A percentile compares a stretch with the other conserved stretches of the same genome.
Evolutionary conservation across 2,888 invertebrate genomes (phyloP).

Genomic region (Mimas tiliae): DNA sequence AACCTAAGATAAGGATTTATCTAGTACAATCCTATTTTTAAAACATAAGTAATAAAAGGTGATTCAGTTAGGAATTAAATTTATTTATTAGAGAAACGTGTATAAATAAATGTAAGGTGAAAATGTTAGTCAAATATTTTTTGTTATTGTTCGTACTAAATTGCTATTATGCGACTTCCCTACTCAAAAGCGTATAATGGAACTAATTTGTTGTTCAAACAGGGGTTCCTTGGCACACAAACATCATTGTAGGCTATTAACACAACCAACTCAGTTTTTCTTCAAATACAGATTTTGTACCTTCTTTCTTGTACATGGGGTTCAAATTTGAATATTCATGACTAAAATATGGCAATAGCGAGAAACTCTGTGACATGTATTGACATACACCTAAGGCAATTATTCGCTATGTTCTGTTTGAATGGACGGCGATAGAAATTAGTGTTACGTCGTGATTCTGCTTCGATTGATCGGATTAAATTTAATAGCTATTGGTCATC

Average conservation of each 20-base stretch:
- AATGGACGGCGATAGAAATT: slow-evolving; percentile 19
- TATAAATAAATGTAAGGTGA: not conserved
- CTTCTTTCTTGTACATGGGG: slow-evolving; percentile 33
- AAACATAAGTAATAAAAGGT: not conserved
- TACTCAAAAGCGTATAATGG: slow-evolving; percentile 79
- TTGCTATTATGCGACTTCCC: slow-evolving; percentile 63
- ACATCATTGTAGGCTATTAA: slow-evolving; percentile 61
- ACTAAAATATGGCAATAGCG: slow-evolving; percentile 27
- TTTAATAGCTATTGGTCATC: slow-evolving; percentile 43
- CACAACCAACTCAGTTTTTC: slow-evolving; percentile 35
- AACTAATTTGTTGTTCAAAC: slow-evolving; percentile 84
- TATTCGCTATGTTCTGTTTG: slow-evolving; percentile 42
- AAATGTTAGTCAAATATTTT: slow-evolving; percentile 9
- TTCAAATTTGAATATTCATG: slow-evolving; percentile 34
- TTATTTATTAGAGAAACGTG: not conserved
- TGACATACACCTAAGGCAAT: slow-evolving; percentile 74
- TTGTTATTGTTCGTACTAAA: slow-evolving; percentile 41
- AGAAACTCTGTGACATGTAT: slow-evolving; percentile 68
- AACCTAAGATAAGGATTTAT: slow-evolving; percentile 36
- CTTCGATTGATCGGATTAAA: slow-evolving; percentile 59
- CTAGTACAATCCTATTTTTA: too few species aligned
- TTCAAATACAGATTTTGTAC: not conserved
- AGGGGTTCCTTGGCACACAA: slow-evolving; percentile 74
- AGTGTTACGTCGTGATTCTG: slow-evolving; percentile 61
- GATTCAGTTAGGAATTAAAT: not conserved